phyloP scores from a whole-genome alignment of 2,113 vertebrate species.

The Rhipidura dahli region DNA sequence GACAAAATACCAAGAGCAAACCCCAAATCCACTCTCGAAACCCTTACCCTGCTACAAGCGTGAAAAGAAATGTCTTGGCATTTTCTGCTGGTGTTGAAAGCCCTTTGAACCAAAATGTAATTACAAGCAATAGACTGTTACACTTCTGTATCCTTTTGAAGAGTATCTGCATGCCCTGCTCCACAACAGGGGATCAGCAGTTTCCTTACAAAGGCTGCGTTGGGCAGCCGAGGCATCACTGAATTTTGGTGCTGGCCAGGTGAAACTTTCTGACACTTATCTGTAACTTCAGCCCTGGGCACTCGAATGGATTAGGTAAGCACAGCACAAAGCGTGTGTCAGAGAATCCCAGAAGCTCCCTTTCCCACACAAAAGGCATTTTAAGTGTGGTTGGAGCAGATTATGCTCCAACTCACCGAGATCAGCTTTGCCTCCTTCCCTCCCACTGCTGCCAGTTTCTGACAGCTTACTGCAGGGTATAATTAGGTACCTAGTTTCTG shows the following conservation, averaged over 20 bases:
- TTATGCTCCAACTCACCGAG: conserved; percentile 13
- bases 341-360: conserved; percentile 24
- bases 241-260: neutral
- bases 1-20: neutral
- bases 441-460: conserved; percentile 54
- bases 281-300: neutral
- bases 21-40: neutral
- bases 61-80: neutral
- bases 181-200: neutral
- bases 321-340: neutral
- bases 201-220: neutral
- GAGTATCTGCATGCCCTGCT: neutral
- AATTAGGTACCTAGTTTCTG: conserved; percentile 55
- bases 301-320: neutral
- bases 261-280: neutral
- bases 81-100: neutral
- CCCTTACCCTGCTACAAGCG: neutral
- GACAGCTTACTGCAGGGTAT: conserved; percentile 60
- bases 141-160: neutral
- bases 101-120: neutral
- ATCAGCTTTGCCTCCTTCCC: conserved; percentile 50
- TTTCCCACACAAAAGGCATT: conserved; percentile 43
- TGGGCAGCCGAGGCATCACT: fast-evolving
- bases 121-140: neutral
- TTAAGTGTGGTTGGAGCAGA: conserved; percentile 22